These are phyloP conservation scores for Eudasyphora cyanicolor DNA, from an alignment of 2,888 invertebrate species.

Conservation along the genomic window DNA sequence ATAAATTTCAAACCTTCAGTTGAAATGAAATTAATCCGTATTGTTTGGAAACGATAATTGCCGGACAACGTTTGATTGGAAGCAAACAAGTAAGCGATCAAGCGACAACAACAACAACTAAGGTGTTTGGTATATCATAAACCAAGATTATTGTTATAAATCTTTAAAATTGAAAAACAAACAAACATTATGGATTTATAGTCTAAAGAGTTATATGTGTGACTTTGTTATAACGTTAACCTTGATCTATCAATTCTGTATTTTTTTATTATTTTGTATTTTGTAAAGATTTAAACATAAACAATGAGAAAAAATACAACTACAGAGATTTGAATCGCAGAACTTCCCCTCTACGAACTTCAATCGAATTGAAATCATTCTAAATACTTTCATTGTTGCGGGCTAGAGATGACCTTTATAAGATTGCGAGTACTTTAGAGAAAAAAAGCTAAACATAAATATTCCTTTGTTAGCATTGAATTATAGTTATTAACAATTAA, in stretches of 20 bases:
- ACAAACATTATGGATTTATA: background rate
- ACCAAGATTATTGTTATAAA: background rate
- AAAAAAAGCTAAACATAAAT: background rate
- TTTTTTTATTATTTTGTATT: background rate
- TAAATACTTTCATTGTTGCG: background rate
- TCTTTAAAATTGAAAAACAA: background rate
- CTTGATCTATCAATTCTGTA: conserved; percentile 1
- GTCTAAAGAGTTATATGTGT: background rate
- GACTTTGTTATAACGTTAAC: background rate
- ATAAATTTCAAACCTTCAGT: background rate
- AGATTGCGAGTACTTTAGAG: background rate
- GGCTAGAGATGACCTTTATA: conserved; percentile 14
- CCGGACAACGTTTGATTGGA: background rate
- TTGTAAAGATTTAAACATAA: background rate
- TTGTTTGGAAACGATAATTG: conserved; percentile 4
- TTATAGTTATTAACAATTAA: conserved; percentile 9
- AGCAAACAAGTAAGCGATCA: background rate
- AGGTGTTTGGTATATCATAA: background rate
- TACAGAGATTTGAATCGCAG: no score
- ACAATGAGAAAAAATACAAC: background rate
- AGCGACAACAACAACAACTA: no score
- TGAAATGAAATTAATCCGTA: background rate
- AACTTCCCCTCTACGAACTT: background rate
- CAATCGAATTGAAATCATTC: background rate
- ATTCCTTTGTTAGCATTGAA: background rate